A percentile compares a stretch with the other conserved stretches of the same genome.
Evolutionary conservation across 2,797 vertebrate genomes (phyloP).

Genomic region (Falco rusticolus): DNA sequence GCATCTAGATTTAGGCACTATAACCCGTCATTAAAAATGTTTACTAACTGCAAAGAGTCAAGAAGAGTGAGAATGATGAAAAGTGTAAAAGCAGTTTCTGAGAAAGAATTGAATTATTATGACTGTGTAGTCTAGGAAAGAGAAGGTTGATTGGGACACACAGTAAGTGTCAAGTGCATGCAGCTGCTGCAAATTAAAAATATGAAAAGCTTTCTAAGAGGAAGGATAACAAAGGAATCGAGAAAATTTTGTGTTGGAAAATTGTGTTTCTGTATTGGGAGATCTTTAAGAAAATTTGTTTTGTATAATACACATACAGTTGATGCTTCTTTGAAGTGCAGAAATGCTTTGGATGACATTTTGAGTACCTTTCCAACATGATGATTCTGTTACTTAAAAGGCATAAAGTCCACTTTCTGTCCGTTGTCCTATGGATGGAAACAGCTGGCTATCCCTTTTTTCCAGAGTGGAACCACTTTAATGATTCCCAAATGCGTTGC

Average conservation of each 20-base stretch:
- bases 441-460: background rate
- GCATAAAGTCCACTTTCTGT: background rate
- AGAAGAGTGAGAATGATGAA: background rate
- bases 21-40: background rate
- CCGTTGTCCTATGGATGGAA: background rate
- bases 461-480: background rate
- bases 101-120: background rate
- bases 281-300: background rate
- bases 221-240: background rate
- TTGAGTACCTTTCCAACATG: background rate
- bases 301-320: background rate
- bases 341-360: background rate
- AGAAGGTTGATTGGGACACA: background rate
- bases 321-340: background rate
- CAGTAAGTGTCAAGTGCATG: background rate
- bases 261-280: background rate
- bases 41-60: background rate
- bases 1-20: background rate
- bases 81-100: background rate
- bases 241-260: background rate
- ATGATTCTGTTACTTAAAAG: background rate
- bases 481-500: background rate
- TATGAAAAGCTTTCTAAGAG: background rate
- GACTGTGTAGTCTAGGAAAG: constrained; percentile 21
- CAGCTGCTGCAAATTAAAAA: constrained; percentile 24